These are phyloP conservation scores for Coluber constrictor DNA, from an alignment of 2,797 vertebrate genomes.

Conservation along the genomic window DNA sequence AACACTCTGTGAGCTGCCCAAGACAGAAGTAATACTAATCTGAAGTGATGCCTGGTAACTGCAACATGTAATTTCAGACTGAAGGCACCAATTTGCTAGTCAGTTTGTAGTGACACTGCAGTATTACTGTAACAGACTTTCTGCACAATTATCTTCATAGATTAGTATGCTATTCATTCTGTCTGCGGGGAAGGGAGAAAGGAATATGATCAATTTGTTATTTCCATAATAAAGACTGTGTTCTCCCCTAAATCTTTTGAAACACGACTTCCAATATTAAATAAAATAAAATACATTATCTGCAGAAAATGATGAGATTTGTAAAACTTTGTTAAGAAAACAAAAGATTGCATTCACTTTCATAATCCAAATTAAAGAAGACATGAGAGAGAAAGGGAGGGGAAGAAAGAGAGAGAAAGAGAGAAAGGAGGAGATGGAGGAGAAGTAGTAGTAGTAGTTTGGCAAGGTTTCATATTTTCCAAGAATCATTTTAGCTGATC, in stretches of 20 bases:
- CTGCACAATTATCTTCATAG: slow-evolving; percentile 55
- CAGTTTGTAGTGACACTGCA: slow-evolving; percentile 65
- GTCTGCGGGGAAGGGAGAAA: neutral
- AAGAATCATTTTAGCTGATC: neutral
- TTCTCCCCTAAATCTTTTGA: neutral
- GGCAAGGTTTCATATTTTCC: neutral
- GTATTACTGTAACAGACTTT: slow-evolving; percentile 40
- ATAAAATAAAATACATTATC: neutral
- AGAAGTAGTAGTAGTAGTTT: neutral
- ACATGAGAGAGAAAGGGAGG: neutral
- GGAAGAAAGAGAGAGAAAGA: too few relatives aligned
- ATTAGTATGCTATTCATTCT: slow-evolving; percentile 55
- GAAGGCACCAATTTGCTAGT: slow-evolving; percentile 68
- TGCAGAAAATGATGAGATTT: neutral
- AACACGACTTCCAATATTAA: neutral
- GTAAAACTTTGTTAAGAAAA: neutral
- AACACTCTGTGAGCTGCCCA: slow-evolving; percentile 47
- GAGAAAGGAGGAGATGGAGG: accelerated
- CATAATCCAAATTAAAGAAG: neutral
- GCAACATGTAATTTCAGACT: slow-evolving; percentile 67
- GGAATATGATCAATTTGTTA: slow-evolving; percentile 17
- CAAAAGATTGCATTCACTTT: neutral
- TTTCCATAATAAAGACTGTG: slow-evolving; percentile 35
- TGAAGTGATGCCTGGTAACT: slow-evolving; percentile 62
- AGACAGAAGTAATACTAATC: slow-evolving; percentile 56